These are phyloP conservation scores for Pachyramphus minor DNA, from an alignment of 2,113 vertebrate genomes.

Conservation along the genomic window DNA sequence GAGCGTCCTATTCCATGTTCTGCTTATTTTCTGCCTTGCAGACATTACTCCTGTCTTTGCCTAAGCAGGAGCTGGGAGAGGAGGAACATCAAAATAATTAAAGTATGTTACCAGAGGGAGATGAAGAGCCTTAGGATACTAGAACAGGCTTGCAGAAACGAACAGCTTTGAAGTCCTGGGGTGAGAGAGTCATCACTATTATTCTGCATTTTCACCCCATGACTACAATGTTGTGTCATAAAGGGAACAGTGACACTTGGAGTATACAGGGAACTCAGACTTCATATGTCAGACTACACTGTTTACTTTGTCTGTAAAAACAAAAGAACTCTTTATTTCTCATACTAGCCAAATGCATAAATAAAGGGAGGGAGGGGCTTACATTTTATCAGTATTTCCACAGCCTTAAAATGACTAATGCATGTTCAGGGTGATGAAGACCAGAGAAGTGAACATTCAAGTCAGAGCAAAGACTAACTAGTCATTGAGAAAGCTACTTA, in stretches of 20 bases:
- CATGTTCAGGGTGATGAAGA: background rate
- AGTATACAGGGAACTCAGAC: background rate
- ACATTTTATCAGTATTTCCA: background rate
- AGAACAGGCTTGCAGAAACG: fast-evolving
- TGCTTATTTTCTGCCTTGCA: background rate
- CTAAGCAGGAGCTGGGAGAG: background rate
- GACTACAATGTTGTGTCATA: background rate
- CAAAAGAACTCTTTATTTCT: background rate
- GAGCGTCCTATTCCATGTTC: fast-evolving
- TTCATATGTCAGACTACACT: background rate
- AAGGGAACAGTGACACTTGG: background rate
- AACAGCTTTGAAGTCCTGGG: background rate
- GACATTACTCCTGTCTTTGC: background rate
- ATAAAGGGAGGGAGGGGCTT: background rate
- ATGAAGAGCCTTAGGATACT: background rate
- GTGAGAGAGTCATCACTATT: background rate
- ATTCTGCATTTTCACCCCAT: background rate
- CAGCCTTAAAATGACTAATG: background rate
- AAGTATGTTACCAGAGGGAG: background rate
- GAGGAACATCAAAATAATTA: background rate
- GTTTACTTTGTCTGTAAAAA: background rate
- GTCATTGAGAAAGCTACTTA: background rate
- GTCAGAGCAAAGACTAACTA: background rate
- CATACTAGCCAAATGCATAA: background rate
- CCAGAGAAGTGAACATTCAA: background rate